Evolutionary conservation across 23 tunicate species (phyloP).

Genomic region (Trididemnum miniatum): DNA sequence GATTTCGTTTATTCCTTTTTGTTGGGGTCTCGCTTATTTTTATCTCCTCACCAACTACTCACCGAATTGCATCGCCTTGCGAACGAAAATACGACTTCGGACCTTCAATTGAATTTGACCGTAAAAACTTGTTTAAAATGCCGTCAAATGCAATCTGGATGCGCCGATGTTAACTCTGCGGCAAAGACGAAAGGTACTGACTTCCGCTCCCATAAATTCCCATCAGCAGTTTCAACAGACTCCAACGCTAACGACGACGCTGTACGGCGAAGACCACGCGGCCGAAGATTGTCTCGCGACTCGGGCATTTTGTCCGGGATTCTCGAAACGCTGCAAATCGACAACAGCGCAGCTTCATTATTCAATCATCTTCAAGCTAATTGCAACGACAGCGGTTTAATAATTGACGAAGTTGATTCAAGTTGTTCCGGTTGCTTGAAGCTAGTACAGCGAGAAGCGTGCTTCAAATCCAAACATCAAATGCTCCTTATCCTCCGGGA

Average conservation of each 20-base stretch:
- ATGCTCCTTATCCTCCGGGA: constrained; percentile 69
- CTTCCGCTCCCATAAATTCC: constrained; percentile 7
- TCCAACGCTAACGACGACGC: constrained; percentile 72
- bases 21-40: constrained; percentile 83
- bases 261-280: constrained; percentile 29
- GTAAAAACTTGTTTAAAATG: constrained; percentile 49
- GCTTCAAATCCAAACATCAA: constrained; percentile 18
- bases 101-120: neutral
- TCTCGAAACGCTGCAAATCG: constrained; percentile 49
- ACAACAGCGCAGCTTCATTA: constrained; percentile 5
- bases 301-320: constrained; percentile 87
- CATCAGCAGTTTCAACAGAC: neutral
- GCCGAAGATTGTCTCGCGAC: constrained; percentile 61
- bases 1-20: constrained; percentile 72
- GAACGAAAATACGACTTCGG: constrained; percentile 11
- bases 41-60: constrained; percentile 68
- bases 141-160: constrained; percentile 45
- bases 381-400: constrained; percentile 57
- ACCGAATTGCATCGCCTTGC: constrained; percentile 56
- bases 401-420: constrained; percentile 29
- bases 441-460: neutral
- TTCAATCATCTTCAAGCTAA: neutral
- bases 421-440: constrained; percentile 19
- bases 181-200: constrained; percentile 31
- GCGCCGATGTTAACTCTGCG: constrained; percentile 21